A percentile compares a stretch with the other conserved stretches of the same genome.
Conservation (phyloP, 2,797 vertebrate species). For the Parambassis ranga region DNA sequence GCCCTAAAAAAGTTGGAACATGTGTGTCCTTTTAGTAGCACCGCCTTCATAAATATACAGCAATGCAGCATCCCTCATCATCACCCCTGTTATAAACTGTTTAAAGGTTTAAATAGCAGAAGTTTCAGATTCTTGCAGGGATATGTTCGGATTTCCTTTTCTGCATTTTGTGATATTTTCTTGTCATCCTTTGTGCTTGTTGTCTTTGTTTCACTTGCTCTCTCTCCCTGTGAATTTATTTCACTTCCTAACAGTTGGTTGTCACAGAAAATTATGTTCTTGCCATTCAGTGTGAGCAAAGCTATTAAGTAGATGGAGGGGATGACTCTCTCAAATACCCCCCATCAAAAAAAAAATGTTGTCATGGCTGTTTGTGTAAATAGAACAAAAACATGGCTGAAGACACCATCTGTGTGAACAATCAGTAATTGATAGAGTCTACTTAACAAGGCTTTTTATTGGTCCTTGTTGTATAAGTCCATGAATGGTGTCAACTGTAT, state of each 20-base stretch:
- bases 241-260: slow-evolving; percentile 17
- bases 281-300: slow-evolving; percentile 20
- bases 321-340: not conserved
- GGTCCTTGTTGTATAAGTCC: too few species aligned
- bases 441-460: too few species aligned
- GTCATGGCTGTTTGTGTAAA: not conserved
- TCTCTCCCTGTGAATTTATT: slow-evolving; percentile 22
- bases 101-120: too few species aligned
- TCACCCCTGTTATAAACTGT: too few species aligned
- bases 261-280: slow-evolving; percentile 26
- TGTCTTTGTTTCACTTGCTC: not conserved
- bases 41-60: too few species aligned
- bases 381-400: too few species aligned
- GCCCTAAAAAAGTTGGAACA: too few species aligned
- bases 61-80: too few species aligned
- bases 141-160: not conserved
- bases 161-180: not conserved
- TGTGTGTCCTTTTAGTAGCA: too few species aligned
- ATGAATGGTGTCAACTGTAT: not conserved
- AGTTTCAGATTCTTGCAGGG: too few species aligned
- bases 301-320: not conserved
- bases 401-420: too few species aligned
- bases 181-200: not conserved
- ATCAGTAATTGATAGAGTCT: too few species aligned
- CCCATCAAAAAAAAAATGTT: not conserved